These are phyloP conservation scores for Apamea sordens DNA, from an alignment of 2,888 invertebrate genomes.

Conservation along the genomic window DNA sequence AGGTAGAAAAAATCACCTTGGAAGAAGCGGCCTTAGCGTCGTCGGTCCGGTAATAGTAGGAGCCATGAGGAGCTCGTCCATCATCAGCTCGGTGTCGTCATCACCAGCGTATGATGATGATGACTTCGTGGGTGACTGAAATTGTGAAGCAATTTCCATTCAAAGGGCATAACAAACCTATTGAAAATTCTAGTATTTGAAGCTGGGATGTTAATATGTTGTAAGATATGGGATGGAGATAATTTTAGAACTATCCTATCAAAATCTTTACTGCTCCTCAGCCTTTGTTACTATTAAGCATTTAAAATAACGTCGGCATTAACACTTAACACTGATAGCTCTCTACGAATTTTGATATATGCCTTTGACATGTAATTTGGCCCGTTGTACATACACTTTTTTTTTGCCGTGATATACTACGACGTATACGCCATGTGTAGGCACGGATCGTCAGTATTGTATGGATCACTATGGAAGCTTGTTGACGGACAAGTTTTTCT, in stretches of 20 bases:
- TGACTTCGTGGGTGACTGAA: constrained; percentile 92
- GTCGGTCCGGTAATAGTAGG: constrained; percentile 94
- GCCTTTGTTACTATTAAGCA: not conserved
- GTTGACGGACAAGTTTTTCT: too few species aligned
- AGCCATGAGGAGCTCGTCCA: constrained; percentile 95
- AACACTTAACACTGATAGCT: not conserved
- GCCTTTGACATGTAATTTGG: not conserved
- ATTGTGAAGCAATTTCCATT: constrained; percentile 74
- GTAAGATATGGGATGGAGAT: not conserved
- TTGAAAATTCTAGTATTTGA: not conserved
- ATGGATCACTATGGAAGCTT: too few species aligned
- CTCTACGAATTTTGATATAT: not conserved
- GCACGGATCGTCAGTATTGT: too few species aligned
- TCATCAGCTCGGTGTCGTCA: constrained; percentile 95
- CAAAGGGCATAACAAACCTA: constrained; percentile 68
- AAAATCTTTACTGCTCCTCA: not conserved
- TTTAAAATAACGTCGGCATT: not conserved
- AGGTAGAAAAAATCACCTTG: constrained; percentile 86
- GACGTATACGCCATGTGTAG: too few species aligned
- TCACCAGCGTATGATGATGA: constrained; percentile 92
- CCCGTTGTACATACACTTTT: too few species aligned
- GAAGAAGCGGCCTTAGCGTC: constrained; percentile 92
- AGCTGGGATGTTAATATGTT: not conserved
- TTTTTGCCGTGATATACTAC: too few species aligned
- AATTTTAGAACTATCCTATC: not conserved